Conservation (phyloP, 2,113 vertebrate genomes). For the Leucoraja erinaceus region DNA sequence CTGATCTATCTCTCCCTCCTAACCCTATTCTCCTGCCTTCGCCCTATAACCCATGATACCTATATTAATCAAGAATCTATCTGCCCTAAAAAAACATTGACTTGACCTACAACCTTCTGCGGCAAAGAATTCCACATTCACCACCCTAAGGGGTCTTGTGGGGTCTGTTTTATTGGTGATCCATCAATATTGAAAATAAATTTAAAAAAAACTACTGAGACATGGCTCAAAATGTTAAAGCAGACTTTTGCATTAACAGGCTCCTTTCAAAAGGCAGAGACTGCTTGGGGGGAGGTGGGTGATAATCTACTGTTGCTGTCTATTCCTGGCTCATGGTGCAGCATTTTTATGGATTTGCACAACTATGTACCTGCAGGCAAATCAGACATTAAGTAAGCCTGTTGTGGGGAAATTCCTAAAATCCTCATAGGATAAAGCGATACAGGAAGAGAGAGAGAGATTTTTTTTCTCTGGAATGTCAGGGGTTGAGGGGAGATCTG, state of each 20-base stretch:
- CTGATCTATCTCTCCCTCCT: too few relatives aligned
- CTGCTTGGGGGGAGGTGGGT: background rate
- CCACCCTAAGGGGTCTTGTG: too few relatives aligned
- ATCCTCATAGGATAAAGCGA: background rate
- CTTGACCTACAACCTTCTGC: too few relatives aligned
- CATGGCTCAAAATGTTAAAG: background rate
- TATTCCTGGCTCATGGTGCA: background rate
- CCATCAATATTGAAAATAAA: background rate
- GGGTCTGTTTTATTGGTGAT: background rate
- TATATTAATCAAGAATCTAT: too few relatives aligned
- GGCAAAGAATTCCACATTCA: too few relatives aligned
- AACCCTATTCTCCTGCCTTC: too few relatives aligned
- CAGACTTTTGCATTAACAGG: background rate
- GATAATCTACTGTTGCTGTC: background rate
- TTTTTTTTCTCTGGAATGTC: too few relatives aligned
- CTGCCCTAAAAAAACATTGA: too few relatives aligned
- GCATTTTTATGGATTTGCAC: slow-evolving; percentile 5
- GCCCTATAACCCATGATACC: too few relatives aligned
- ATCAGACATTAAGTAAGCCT: slow-evolving; percentile 17
- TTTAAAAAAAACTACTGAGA: background rate
- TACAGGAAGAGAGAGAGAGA: background rate
- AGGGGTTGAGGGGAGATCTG: too few relatives aligned
- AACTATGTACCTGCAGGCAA: background rate
- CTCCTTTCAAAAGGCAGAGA: background rate
- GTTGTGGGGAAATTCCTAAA: slow-evolving; percentile 11